Evolutionary conservation across 2,888 invertebrate species (phyloP), one percentile per base, ranked within the genome.

Genomic region (Caenorhabditis sp.): DNA sequence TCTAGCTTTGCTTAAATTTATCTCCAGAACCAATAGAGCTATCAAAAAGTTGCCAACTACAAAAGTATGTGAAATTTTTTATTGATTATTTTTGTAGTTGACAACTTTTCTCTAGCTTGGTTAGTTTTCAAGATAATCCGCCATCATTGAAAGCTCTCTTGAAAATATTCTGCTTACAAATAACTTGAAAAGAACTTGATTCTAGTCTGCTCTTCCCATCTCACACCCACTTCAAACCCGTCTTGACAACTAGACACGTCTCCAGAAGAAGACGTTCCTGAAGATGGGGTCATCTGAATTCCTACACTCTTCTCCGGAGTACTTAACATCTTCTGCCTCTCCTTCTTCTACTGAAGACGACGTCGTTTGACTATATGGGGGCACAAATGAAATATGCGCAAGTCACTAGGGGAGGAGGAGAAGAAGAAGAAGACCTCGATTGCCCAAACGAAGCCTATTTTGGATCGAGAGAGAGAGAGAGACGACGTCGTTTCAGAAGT

Each of bases 351-450:
- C 38, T 68, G 61, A 41, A 41, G 66, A 51, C n/a, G n/a, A n/a
- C 26, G 51, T 26, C 31, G 63, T 22, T 19, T 44, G 28, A 26
- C 24, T 56, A 41, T 59, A 58, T 58, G 59, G 51, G 47, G 28
- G 35, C 54, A 69, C 80, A 80, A 81, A 81, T 81, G 80, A 81
- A 75, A 81, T 81, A 81, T 81, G 80, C 80, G 80, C 80, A 74
- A 68, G 73, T 73, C 72, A 47, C 66, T 26, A 44, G 41, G 47
- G 47, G 22, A 12, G 41, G 38, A 54, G 16, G 12, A 51, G 51
- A 22, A 54, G 54, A 5, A 54, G 54, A 26, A 26, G 54, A 26
- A 54, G 63, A 73, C 68, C 41, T 41, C 61, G 72, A 80, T 73
- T 73, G 47, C 73, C 59, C 66, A 80, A 81, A 81, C 80, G 80